These are phyloP conservation scores for Catalaphyllia jardinei DNA, from an alignment of 64 coral and sea anemone species.

Conservation along the genomic window DNA sequence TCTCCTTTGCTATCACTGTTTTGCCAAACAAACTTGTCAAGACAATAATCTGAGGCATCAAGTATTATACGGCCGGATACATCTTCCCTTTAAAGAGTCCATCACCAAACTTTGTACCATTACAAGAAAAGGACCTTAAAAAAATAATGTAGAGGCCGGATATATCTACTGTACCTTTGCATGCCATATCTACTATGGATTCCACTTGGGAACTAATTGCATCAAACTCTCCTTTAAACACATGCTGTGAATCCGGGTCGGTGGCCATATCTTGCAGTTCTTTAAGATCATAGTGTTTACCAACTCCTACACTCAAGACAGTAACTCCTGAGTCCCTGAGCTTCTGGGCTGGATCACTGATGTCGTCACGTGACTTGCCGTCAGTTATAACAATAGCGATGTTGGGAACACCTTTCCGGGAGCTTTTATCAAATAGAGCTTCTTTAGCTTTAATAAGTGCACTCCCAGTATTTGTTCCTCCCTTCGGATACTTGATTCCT, in stretches of 20 bases:
- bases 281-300: conserved; percentile 37
- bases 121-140: not conserved
- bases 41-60: no score
- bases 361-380: conserved; percentile 52
- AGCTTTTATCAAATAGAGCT: conserved; percentile 29
- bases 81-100: no score
- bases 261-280: conserved; percentile 73
- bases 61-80: no score
- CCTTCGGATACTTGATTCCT: conserved; percentile 35
- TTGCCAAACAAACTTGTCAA: no score
- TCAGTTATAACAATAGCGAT: conserved; percentile 61
- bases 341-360: not conserved
- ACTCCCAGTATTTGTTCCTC: conserved; percentile 53
- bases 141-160: not conserved
- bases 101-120: no score
- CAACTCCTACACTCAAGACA: conserved; percentile 55
- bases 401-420: conserved; percentile 24
- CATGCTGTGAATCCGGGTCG: conserved; percentile 38
- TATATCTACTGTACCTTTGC: conserved; percentile 19
- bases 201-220: conserved; percentile 11
- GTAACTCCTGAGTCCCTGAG: conserved; percentile 49
- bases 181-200: conserved; percentile 12
- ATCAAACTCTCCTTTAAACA: conserved; percentile 34
- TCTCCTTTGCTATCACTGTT: no score
- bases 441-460: conserved; percentile 15